A percentile compares a stretch with the other conserved stretches of the same genome.
phyloP scores from a whole-genome alignment of 2,113 vertebrate genomes.

The Stegostoma tigrinum region DNA sequence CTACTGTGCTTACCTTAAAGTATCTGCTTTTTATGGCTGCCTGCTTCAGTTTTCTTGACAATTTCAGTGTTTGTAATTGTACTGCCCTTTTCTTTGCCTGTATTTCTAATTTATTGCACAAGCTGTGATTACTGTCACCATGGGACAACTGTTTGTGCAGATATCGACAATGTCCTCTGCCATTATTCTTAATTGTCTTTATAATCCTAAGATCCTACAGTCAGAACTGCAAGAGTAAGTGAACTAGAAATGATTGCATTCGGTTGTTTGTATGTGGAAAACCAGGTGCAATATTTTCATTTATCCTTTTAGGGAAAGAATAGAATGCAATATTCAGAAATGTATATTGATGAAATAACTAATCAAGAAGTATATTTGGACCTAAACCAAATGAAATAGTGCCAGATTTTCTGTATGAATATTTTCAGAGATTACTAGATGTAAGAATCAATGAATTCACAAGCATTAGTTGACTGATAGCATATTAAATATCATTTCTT shows the following conservation, averaged over 20 bases:
- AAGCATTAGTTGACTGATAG: not conserved
- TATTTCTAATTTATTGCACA: not conserved
- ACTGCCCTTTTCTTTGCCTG: not conserved
- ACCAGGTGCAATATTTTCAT: not conserved
- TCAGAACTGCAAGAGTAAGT: not conserved
- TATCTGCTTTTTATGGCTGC: not conserved
- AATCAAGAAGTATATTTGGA: not conserved
- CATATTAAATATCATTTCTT: not conserved
- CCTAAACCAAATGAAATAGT: not conserved
- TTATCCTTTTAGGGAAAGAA: too few species aligned
- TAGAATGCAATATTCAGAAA: not conserved
- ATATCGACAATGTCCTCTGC: not conserved
- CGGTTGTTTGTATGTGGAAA: not conserved
- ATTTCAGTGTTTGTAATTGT: not conserved
- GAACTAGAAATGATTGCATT: not conserved
- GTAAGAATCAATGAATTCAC: not conserved
- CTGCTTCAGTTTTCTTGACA: not conserved
- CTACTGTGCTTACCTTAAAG: not conserved
- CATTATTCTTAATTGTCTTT: not conserved
- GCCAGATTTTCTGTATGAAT: not conserved
- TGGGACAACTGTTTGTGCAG: not conserved
- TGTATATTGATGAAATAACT: not conserved
- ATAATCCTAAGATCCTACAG: not conserved
- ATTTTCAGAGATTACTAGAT: not conserved
- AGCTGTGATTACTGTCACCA: not conserved